phyloP scores from a whole-genome alignment of 1,140 invertebrate species.

The Microplitis mediator region DNA sequence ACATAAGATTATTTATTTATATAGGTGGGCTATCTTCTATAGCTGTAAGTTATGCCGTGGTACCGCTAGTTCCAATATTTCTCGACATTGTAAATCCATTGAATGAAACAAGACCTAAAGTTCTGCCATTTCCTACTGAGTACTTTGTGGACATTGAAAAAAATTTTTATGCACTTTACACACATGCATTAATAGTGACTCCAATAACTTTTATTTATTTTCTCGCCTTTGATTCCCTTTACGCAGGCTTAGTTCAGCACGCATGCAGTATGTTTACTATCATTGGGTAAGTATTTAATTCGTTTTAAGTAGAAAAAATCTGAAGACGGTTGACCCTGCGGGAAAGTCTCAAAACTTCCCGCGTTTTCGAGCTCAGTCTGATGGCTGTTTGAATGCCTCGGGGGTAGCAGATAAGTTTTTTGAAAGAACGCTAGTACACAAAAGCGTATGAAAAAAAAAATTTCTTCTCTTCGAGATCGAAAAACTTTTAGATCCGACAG shows the following conservation, averaged over 20 bases:
- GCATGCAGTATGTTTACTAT: slow-evolving; percentile 26
- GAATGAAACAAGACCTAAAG: slow-evolving; percentile 21
- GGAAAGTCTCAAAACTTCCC: too few relatives aligned
- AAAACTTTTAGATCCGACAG: too few relatives aligned
- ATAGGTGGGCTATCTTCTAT: neutral
- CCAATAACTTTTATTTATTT: neutral
- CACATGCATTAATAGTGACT: slow-evolving; percentile 14
- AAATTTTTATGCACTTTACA: slow-evolving; percentile 12
- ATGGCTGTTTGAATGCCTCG: too few relatives aligned
- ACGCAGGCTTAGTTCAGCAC: slow-evolving; percentile 13
- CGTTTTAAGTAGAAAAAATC: neutral
- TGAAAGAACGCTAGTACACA: too few relatives aligned
- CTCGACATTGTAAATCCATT: slow-evolving; percentile 20
- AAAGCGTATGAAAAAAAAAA: too few relatives aligned
- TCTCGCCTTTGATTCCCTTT: slow-evolving; percentile 15
- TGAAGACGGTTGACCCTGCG: too few relatives aligned
- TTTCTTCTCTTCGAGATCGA: too few relatives aligned
- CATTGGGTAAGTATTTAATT: neutral
- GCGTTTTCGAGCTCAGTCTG: too few relatives aligned
- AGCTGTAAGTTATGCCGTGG: neutral
- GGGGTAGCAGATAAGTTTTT: too few relatives aligned
- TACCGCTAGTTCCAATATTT: slow-evolving; percentile 17
- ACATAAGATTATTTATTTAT: too few relatives aligned
- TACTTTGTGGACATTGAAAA: slow-evolving; percentile 25
- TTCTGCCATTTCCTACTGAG: slow-evolving; percentile 14